Base-by-base conservation (phyloP, 2,113 vertebrate species). In the Zosterops borbonicus region DNA sequence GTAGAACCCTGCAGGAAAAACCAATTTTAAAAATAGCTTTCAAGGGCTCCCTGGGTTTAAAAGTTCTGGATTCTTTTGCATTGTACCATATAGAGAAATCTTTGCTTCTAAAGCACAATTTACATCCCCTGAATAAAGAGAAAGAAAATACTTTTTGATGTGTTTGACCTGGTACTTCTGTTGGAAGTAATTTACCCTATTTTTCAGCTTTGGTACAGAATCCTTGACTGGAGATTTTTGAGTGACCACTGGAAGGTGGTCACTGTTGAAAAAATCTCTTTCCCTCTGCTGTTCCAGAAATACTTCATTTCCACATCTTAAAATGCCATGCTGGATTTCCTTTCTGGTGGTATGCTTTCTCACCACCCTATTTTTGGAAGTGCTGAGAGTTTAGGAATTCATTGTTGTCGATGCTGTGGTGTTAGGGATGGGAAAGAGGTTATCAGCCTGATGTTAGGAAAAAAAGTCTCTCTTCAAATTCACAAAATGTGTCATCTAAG, bases 11-110 rank as follows among this genome's bases (percentile, higher is more conserved):
- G 90, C 53, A 96, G 95, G 63, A 95, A 88, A 92, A 91, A 92
- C 1, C 67, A 89, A 92, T 90, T 96, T 96, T 83, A 69, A 96
- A 97, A 96, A 96, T 93, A 94, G 75, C 56, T 94, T 96, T 90
- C 92, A 90, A 96, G 94, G 83, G 35, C 80, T 95, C 85, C 94
- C 92, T 90, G 76, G 55, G 53, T 92, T 96, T 94, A 95, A 94
- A 95, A 95, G 73, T 90, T 96, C 68, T 93, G 73, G 73, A 76
- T 94, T 89, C 56, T 93, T 89, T 96, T 95, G 71, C 21, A 10
- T 55, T 35, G 23, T 49, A 84, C 14, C n/a, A 74, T n/a, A 50
- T 47, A 93, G 41, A 89, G 85, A 89, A 93, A 89, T 86, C 44
- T 75, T 75, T 83, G 29, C 60, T 83, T 87, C 71, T 70, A 85